Conservation (phyloP, 1,140 invertebrate species). For the Chrysopa pallens region DNA sequence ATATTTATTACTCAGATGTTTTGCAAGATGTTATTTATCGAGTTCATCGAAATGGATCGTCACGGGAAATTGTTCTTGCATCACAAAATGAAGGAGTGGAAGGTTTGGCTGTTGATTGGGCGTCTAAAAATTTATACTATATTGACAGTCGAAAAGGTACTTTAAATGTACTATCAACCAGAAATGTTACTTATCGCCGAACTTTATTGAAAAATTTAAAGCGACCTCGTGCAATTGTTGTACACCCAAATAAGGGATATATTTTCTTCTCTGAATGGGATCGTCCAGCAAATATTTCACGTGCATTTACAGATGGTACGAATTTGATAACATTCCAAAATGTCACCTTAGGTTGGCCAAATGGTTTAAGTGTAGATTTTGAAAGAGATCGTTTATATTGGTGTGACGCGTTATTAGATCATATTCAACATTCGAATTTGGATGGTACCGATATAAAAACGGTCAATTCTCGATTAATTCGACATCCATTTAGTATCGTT, state of each 20-base stretch:
- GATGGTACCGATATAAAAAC: conserved; percentile 87
- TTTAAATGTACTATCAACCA: conserved; percentile 78
- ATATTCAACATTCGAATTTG: conserved; percentile 87
- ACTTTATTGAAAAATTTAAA: conserved; percentile 78
- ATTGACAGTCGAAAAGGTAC: conserved; percentile 94
- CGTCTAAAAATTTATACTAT: conserved; percentile 93
- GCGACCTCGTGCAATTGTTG: conserved; percentile 83
- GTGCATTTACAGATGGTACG: conserved; percentile 75
- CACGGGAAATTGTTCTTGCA: conserved; percentile 78
- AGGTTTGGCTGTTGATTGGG: conserved; percentile 93
- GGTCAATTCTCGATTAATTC: conserved; percentile 71
- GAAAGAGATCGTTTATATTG: conserved; percentile 73
- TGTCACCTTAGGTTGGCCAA: conserved; percentile 88
- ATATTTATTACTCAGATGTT: conserved; percentile 94
- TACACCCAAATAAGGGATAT: conserved; percentile 86
- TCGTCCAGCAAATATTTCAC: conserved; percentile 84
- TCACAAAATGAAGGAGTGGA: conserved; percentile 96
- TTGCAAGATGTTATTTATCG: conserved; percentile 90
- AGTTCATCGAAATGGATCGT: conserved; percentile 73
- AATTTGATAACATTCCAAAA: conserved; percentile 78
- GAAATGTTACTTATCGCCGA: conserved; percentile 65
- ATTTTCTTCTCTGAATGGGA: conserved; percentile 96
- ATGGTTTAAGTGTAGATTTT: conserved; percentile 87
- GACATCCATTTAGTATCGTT: conserved; percentile 92
- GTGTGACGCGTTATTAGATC: conserved; percentile 91